Conservation (phyloP, 92 coral and sea anemone species). For the Epizoanthus illoricatus region DNA sequence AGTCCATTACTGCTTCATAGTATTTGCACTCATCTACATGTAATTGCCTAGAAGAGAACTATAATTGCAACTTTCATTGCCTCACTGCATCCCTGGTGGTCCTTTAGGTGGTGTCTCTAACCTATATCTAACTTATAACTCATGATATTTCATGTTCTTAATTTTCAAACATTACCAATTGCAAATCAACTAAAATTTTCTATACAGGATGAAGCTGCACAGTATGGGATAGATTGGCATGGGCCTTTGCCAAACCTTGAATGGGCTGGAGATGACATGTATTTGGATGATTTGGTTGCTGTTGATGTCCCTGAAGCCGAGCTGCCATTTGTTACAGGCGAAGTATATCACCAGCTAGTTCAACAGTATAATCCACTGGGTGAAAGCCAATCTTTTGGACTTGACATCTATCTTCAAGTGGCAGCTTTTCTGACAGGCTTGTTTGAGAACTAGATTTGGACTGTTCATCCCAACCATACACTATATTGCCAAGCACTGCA, state of each 20-base stretch:
- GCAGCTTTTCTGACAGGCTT: constrained; percentile 28
- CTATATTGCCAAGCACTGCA: background rate
- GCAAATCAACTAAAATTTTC: background rate
- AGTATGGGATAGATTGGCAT: constrained; percentile 49
- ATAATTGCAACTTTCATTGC: too few relatives aligned
- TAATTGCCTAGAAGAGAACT: too few relatives aligned
- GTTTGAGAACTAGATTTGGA: background rate
- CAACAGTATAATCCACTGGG: constrained; percentile 36
- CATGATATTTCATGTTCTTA: too few relatives aligned
- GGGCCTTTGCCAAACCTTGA: constrained; percentile 41
- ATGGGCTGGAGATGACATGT: constrained; percentile 42
- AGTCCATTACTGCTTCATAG: too few relatives aligned
- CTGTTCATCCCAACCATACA: background rate
- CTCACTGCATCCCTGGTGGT: too few relatives aligned
- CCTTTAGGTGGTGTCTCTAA: too few relatives aligned
- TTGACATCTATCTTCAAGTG: constrained; percentile 45
- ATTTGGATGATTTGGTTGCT: constrained; percentile 18
- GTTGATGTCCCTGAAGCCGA: constrained; percentile 40
- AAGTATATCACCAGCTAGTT: constrained; percentile 23
- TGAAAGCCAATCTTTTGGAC: constrained; percentile 49
- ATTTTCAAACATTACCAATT: background rate
- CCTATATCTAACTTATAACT: too few relatives aligned
- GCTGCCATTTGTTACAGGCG: constrained; percentile 36
- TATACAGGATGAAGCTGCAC: constrained; percentile 34
- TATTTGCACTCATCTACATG: too few relatives aligned